Conservation (phyloP, 2,113 vertebrate species). For the Condylura cristata region DNA sequence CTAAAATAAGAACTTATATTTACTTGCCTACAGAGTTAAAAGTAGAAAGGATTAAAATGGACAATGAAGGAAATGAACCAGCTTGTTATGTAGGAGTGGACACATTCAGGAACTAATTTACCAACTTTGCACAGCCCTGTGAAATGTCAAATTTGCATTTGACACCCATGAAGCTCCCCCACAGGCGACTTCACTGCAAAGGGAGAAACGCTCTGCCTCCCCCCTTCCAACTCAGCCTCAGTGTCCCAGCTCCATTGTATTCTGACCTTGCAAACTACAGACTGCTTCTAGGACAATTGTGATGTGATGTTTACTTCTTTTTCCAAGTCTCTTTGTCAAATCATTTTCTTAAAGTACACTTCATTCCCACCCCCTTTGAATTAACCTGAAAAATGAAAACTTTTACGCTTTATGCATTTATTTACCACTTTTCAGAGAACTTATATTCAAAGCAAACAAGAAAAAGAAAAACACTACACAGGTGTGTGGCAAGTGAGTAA, state of each 20-base stretch:
- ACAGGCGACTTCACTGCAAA: neutral
- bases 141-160: constrained; percentile 37
- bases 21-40: constrained; percentile 24
- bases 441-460: neutral
- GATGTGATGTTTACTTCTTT: neutral
- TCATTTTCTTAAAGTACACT: neutral
- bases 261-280: neutral
- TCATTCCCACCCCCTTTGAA: neutral
- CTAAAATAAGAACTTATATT: constrained; percentile 9
- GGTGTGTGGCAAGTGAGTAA: neutral
- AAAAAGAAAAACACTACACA: neutral
- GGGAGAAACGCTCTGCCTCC: neutral
- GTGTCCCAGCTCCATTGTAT: neutral
- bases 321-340: neutral
- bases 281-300: neutral
- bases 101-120: neutral
- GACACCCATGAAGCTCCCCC: neutral
- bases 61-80: constrained; percentile 4
- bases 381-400: neutral
- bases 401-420: neutral
- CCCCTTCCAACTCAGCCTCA: neutral
- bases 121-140: neutral
- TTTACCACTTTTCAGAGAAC: neutral
- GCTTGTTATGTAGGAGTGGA: neutral
- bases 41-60: constrained; percentile 21